Conservation (phyloP, 2,888 invertebrate genomes). For the Drosophila incognita region DNA sequence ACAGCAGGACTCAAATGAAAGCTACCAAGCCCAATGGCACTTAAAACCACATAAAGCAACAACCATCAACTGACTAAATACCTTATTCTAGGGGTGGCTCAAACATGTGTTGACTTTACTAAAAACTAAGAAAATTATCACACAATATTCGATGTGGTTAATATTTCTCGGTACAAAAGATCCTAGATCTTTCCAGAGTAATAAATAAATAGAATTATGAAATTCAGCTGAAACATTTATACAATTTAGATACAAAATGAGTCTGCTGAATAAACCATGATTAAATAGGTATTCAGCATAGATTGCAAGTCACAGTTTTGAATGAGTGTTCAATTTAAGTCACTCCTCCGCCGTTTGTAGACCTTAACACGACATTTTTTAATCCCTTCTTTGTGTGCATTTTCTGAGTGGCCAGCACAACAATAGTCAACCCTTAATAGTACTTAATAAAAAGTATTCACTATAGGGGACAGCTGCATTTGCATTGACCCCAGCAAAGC, state of each 20-base stretch:
- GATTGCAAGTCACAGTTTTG: background rate
- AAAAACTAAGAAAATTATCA: background rate
- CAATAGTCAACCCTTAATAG: constrained; percentile 34
- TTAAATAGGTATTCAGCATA: background rate
- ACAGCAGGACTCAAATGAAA: constrained; percentile 37
- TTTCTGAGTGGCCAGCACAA: background rate
- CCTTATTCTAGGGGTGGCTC: background rate
- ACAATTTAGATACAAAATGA: background rate
- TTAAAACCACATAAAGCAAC: constrained; percentile 50
- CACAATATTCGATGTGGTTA: background rate
- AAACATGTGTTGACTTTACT: background rate
- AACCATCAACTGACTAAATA: background rate
- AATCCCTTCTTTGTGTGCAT: background rate
- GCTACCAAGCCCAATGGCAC: constrained; percentile 35
- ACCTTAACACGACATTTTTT: background rate
- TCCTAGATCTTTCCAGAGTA: background rate
- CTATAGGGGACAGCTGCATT: constrained; percentile 35
- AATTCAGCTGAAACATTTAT: background rate
- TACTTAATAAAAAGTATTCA: background rate
- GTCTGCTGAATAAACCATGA: background rate
- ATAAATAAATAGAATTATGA: background rate
- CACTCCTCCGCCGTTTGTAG: background rate
- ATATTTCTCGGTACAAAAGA: background rate
- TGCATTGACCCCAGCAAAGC: background rate
- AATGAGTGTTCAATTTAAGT: background rate